These are phyloP conservation scores for Corydoras maculifer DNA, from an alignment of 2,113 vertebrate genomes.

Conservation along the genomic window DNA sequence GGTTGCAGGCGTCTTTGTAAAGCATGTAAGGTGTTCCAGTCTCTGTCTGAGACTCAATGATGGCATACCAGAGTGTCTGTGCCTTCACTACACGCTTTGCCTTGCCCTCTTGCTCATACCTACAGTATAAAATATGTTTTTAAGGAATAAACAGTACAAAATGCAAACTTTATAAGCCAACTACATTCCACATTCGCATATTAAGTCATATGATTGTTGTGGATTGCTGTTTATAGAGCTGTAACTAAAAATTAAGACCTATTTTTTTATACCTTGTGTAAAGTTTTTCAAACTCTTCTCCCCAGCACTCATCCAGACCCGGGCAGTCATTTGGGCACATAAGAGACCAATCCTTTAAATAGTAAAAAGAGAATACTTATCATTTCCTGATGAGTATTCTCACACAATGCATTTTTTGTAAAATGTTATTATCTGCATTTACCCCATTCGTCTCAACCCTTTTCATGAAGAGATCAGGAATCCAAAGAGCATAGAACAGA, in stretches of 20 bases:
- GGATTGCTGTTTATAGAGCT: too few species aligned
- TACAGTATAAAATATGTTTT: slow-evolving; percentile 43
- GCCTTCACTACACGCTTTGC: slow-evolving; percentile 84
- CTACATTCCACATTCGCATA: too few species aligned
- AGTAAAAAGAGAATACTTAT: too few species aligned
- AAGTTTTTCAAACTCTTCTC: slow-evolving; percentile 90
- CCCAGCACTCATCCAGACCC: slow-evolving; percentile 90
- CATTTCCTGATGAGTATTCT: too few species aligned
- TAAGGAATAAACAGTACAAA: too few species aligned
- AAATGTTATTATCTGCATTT: not conserved
- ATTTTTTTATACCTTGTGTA: slow-evolving; percentile 74
- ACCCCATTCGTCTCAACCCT: slow-evolving; percentile 92
- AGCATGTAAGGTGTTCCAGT: slow-evolving; percentile 95
- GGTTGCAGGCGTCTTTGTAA: slow-evolving; percentile 94
- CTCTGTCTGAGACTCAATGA: slow-evolving; percentile 96
- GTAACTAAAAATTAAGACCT: too few species aligned
- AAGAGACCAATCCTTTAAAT: slow-evolving; percentile 85
- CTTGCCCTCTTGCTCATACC: slow-evolving; percentile 83
- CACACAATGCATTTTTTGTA: too few species aligned
- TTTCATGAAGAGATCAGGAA: slow-evolving; percentile 97
- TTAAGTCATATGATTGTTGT: too few species aligned
- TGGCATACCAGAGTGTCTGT: slow-evolving; percentile 90
- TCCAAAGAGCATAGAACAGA: slow-evolving; percentile 94
- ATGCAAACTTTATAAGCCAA: too few species aligned
- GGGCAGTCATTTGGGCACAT: slow-evolving; percentile 95